These are phyloP conservation scores for Arenaria interpres DNA, from an alignment of 2,113 vertebrate genomes.

Conservation along the genomic window DNA sequence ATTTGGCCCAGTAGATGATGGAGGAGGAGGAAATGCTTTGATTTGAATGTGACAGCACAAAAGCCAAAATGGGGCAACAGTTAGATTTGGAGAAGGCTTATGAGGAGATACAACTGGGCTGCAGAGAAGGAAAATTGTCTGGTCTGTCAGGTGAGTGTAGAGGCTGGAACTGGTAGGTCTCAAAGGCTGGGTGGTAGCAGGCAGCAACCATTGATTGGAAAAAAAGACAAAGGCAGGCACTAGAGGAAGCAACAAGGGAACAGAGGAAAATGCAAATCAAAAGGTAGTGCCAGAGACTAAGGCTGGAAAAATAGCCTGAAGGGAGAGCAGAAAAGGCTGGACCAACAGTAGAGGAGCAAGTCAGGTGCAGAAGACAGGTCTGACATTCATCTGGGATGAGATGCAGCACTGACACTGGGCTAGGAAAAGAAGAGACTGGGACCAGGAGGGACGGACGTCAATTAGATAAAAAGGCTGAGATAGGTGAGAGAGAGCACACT, in stretches of 20 bases:
- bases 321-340: background rate
- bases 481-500: background rate
- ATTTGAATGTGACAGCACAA: background rate
- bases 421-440: background rate
- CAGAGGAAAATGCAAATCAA: background rate
- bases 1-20: background rate
- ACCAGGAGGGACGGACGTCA: background rate
- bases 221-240: background rate
- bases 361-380: background rate
- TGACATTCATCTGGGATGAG: background rate
- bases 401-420: background rate
- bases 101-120: background rate
- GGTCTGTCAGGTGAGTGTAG: background rate
- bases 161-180: background rate
- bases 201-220: fast-evolving
- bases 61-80: background rate
- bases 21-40: background rate
- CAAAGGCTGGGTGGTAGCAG: background rate
- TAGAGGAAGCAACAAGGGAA: background rate
- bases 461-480: background rate
- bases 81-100: background rate
- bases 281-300: background rate
- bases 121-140: background rate
- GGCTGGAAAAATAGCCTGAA: background rate
- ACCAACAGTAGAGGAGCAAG: background rate